Conservation (phyloP, 2,888 invertebrate species). For the Amblyjoppa proteus region DNA sequence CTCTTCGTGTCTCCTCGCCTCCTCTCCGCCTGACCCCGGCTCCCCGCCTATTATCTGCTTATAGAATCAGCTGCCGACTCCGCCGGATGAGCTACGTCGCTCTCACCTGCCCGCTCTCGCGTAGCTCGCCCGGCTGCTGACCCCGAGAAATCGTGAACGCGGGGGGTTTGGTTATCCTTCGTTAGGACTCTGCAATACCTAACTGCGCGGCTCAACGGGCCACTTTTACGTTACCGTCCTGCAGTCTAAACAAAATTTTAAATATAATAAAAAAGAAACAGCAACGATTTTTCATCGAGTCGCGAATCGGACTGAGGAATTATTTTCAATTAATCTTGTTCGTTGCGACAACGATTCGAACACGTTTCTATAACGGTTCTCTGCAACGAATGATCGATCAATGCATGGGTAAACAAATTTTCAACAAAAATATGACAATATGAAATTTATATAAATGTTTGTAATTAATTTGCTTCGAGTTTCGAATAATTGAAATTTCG, state of each 20-base stretch:
- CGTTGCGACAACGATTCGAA: too few relatives aligned
- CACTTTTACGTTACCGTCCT: neutral
- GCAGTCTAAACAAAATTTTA: neutral
- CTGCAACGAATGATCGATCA: too few relatives aligned
- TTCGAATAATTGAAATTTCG: too few relatives aligned
- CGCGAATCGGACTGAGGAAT: neutral
- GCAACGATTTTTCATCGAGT: neutral
- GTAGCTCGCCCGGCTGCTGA: conserved; percentile 31
- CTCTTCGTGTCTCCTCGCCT: conserved; percentile 47
- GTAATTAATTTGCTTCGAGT: too few relatives aligned
- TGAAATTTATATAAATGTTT: too few relatives aligned
- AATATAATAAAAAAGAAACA: neutral
- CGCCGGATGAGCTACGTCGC: conserved; percentile 69
- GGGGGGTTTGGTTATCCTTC: neutral
- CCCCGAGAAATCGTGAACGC: conserved; percentile 13
- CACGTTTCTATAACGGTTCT: too few relatives aligned
- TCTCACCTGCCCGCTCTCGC: conserved; percentile 78
- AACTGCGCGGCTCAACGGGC: neutral
- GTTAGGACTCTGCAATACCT: neutral
- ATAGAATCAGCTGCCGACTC: conserved; percentile 83
- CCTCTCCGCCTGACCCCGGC: neutral
- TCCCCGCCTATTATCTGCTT: conserved; percentile 78
- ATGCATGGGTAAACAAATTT: too few relatives aligned
- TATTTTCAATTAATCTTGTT: too few relatives aligned
- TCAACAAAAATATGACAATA: too few relatives aligned